Evolutionary conservation across 92 coral and sea anemone species (phyloP).

Genomic region (Actinernus sp.): DNA sequence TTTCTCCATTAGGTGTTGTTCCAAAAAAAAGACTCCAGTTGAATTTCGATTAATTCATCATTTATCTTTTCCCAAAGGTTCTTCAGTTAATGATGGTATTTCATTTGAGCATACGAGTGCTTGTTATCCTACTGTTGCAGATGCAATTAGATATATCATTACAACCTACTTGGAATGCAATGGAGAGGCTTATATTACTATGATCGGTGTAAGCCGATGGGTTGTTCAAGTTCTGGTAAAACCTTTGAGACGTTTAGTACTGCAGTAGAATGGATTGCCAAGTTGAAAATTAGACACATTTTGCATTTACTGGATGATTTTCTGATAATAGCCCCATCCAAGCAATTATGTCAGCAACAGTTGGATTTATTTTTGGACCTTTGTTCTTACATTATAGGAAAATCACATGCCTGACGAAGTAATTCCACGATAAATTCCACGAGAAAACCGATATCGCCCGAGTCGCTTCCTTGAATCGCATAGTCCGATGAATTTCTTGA

Average conservation of each 20-base stretch:
- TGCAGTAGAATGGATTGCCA: conserved; percentile 30
- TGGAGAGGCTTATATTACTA: too few species aligned
- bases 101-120: conserved; percentile 21
- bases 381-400: too few species aligned
- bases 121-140: conserved; percentile 25
- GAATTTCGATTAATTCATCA: too few species aligned
- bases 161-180: conserved; percentile 11
- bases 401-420: too few species aligned
- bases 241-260: conserved; percentile 33
- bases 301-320: conserved; percentile 37
- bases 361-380: conserved; percentile 9
- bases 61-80: conserved; percentile 31
- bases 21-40: too few species aligned
- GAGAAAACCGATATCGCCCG: too few species aligned
- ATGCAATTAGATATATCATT: conserved; percentile 15
- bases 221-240: conserved; percentile 32
- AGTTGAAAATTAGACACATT: conserved; percentile 14
- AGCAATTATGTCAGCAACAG: conserved; percentile 9
- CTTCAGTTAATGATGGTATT: conserved; percentile 33
- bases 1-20: too few species aligned
- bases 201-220: too few species aligned
- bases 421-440: too few species aligned
- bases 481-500: too few species aligned
- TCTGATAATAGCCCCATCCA: conserved; percentile 12
- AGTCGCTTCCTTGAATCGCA: too few species aligned